Evolutionary conservation across 2,113 vertebrate genomes (phyloP).

Genomic region (Columba livia): DNA sequence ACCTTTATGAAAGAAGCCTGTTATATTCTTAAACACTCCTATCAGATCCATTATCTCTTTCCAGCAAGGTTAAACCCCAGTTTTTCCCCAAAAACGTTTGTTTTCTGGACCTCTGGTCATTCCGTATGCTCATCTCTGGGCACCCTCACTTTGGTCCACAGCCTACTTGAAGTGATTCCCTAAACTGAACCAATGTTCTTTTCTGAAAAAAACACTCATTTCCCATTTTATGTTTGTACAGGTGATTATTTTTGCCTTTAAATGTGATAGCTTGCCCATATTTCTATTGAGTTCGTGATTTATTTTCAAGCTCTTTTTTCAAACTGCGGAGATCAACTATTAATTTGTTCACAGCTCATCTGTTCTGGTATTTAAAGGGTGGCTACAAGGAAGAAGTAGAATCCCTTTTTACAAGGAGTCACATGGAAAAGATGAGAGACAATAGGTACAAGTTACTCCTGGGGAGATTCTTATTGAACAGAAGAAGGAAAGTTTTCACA

Average conservation of each 20-base stretch:
- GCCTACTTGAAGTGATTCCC: neutral
- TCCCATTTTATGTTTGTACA: neutral
- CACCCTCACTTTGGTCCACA: neutral
- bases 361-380: neutral
- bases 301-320: neutral
- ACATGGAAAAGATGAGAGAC: too few species aligned
- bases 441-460: too few species aligned
- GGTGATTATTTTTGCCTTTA: neutral
- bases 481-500: too few species aligned
- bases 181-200: neutral
- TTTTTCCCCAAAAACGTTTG: neutral
- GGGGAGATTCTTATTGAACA: too few species aligned
- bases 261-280: neutral
- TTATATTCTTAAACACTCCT: neutral
- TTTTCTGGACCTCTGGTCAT: neutral
- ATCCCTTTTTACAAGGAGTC: too few species aligned
- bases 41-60: neutral
- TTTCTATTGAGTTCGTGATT: neutral
- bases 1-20: neutral
- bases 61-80: neutral
- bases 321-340: neutral
- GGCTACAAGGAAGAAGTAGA: too few species aligned
- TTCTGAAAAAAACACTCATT: neutral
- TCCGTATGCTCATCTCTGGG: neutral
- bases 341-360: neutral